These are phyloP conservation scores for Brachionus paranguensis DNA, from an alignment of 1,140 invertebrate genomes.

Conservation along the genomic window DNA sequence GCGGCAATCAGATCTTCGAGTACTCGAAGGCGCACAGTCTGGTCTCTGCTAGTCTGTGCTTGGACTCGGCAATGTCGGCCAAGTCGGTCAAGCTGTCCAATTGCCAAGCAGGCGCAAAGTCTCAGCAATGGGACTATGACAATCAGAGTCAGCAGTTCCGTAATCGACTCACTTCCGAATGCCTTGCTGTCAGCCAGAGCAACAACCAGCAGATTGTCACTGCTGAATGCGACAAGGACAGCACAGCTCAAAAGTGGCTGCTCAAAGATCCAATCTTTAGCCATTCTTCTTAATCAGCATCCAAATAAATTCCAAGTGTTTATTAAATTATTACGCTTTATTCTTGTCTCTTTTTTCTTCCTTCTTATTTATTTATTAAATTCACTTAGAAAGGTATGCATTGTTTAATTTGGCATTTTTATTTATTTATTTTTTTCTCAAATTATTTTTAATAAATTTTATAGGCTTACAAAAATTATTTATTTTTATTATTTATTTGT, in stretches of 20 bases:
- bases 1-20: constrained; percentile 32
- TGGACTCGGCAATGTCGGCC: not conserved
- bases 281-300: not conserved
- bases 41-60: not conserved
- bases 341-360: not conserved
- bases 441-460: not conserved
- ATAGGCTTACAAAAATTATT: too few species aligned
- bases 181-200: not conserved
- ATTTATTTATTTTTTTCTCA: not conserved
- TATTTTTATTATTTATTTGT: too few species aligned
- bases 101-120: not conserved
- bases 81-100: not conserved
- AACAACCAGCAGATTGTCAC: constrained; percentile 17
- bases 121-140: constrained; percentile 39
- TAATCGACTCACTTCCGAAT: constrained; percentile 8
- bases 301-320: not conserved
- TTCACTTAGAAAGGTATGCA: not conserved
- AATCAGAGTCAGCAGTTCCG: not conserved
- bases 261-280: constrained; percentile 28
- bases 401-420: not conserved
- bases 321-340: not conserved
- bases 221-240: not conserved
- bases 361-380: not conserved
- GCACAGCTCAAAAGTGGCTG: constrained; percentile 26
- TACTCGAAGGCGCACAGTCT: constrained; percentile 22